Percentiles rank a stretch among this genome's conserved stretches.
Evolutionary conservation across 2,797 vertebrate genomes (phyloP).

Genomic region (Dermochelys coriacea): DNA sequence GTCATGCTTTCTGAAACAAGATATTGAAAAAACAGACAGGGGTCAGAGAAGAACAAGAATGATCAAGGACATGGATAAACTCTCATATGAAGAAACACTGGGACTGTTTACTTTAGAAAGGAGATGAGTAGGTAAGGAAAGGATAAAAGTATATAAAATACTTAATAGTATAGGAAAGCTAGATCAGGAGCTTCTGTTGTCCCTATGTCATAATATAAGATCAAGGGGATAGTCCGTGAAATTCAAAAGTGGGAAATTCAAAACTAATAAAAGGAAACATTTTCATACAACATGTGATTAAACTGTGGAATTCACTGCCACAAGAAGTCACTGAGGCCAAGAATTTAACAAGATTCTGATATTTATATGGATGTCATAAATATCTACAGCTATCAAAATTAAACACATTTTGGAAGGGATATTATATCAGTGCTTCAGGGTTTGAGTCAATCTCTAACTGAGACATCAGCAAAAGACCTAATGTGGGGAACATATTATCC

Average conservation of each 20-base stretch:
- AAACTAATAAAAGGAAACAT: background rate
- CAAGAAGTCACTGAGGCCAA: background rate
- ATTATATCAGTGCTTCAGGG: background rate
- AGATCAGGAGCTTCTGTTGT: background rate
- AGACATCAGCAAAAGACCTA: slow-evolving; percentile 41
- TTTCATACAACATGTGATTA: background rate
- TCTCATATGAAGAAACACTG: background rate
- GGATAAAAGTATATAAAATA: background rate
- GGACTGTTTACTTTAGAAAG: background rate
- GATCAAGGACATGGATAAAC: background rate
- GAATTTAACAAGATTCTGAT: background rate
- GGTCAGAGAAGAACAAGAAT: background rate
- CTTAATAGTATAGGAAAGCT: background rate
- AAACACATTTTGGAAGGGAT: background rate
- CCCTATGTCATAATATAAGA: background rate
- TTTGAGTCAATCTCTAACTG: slow-evolving; percentile 13
- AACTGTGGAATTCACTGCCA: background rate
- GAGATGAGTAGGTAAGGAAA: background rate
- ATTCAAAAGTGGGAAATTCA: background rate
- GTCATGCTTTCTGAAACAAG: background rate
- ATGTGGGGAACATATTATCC: background rate
- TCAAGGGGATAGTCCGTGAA: background rate
- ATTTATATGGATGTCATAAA: background rate
- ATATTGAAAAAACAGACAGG: background rate
- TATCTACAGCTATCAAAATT: background rate